Percentiles rank a stretch among this genome's conserved stretches.
These are phyloP conservation scores for Carassius carassius DNA, from an alignment of 2,113 vertebrate species.

Conservation along the genomic window DNA sequence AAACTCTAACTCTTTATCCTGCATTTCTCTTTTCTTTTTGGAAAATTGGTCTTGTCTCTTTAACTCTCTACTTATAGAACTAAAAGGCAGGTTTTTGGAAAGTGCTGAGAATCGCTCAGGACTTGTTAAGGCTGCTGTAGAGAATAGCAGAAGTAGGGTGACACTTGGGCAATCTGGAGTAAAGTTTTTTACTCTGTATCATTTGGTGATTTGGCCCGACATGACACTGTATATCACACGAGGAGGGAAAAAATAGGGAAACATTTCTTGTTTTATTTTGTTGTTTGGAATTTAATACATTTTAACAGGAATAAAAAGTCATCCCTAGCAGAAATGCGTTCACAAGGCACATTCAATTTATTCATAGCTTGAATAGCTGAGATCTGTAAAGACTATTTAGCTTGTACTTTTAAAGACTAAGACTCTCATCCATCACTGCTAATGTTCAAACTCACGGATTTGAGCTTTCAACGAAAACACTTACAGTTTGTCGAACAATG, in stretches of 20 bases:
- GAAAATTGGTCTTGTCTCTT: conserved; percentile 28
- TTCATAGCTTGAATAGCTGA: not conserved
- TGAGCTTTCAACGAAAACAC: not conserved
- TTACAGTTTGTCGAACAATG: not conserved
- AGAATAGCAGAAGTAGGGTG: not conserved
- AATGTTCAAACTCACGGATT: not conserved
- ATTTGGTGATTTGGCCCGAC: not conserved
- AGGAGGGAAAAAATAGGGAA: not conserved
- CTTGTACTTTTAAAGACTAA: not conserved
- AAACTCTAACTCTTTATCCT: conserved; percentile 51
- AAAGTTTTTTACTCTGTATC: not conserved
- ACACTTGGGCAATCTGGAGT: not conserved
- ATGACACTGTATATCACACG: not conserved
- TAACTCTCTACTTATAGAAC: conserved; percentile 38
- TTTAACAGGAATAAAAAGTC: not conserved
- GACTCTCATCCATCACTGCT: conserved; percentile 4
- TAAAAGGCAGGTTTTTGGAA: conserved; percentile 42
- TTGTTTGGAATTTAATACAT: not conserved
- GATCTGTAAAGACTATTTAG: not conserved
- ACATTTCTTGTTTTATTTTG: too few relatives aligned
- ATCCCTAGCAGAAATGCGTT: not conserved
- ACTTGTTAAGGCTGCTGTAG: conserved; percentile 18
- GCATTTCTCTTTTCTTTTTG: conserved; percentile 54
- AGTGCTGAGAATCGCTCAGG: conserved; percentile 3
- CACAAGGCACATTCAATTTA: not conserved